Evolutionary conservation across 35 echinoderm and acorn worm genomes (phyloP), one percentile per base, ranked within the genome.

Genomic region (Diadema setosum): DNA sequence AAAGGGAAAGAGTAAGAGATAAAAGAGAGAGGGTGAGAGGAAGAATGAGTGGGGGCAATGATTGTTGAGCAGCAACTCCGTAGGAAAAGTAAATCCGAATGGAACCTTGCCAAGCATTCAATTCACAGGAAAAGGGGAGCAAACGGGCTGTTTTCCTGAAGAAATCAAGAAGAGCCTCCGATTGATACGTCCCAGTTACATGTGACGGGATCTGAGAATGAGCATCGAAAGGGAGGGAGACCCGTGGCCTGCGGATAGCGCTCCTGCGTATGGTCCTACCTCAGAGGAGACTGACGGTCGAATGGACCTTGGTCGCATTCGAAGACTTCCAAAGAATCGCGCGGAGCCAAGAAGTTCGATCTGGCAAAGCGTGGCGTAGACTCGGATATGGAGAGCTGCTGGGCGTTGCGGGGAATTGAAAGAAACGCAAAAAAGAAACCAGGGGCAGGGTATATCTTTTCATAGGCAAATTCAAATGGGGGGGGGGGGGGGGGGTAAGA

Each of bases 381-480:
- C n/a, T n/a, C n/a, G n/a, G n/a, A n/a, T n/a, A n/a, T n/a, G n/a
- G n/a, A n/a, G n/a, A n/a, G n/a, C n/a, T n/a, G n/a, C n/a, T n/a
- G n/a, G n/a, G n/a, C n/a, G n/a, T n/a, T n/a, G n/a, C n/a, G 9
- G 48, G 48, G n/a, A 9, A 11, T n/a, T 52, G 48, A n/a, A 9
- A 52, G n/a, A 31, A 29, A 34, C 1, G 67, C 7, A 37, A 78
- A 44, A 42, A 44, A 78, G 36, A 4, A 43, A 43, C 20, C 16
- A 21, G 39, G 33, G 70, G 33, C 33, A 41, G 73, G 73, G 40
- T 24, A 26, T 9, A 41, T 33, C 73, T 78, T 78, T 78, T 78
- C 73, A 78, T 78, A 78, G 73, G 73, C 73, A 78, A 78, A 78
- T 78, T 78, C 73, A 78, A 67, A 32, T 67, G 30, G 63, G 63